phyloP scores from a whole-genome alignment of 2,888 invertebrate species.

The Nemoura dubitans region DNA sequence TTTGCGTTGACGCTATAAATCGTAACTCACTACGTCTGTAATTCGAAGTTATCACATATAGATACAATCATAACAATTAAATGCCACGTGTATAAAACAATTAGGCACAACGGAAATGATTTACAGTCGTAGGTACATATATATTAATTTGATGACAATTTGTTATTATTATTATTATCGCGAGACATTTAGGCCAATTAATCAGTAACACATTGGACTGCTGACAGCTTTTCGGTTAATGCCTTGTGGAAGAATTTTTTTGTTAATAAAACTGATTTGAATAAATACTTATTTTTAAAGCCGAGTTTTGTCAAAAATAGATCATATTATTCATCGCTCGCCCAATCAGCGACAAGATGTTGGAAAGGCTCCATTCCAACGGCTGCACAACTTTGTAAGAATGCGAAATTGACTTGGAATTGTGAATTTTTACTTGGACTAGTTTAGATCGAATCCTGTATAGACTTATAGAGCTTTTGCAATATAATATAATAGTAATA shows the following conservation, averaged over 20 bases:
- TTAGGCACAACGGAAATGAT: slow-evolving; percentile 42
- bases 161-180: slow-evolving; percentile 1
- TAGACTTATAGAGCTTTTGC: background rate
- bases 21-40: background rate
- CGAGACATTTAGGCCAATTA: slow-evolving; percentile 30
- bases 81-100: slow-evolving; percentile 37
- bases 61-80: slow-evolving; percentile 32
- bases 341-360: background rate
- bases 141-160: background rate
- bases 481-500: background rate
- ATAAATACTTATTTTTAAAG: background rate
- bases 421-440: background rate
- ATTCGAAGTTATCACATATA: slow-evolving; percentile 17
- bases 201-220: background rate
- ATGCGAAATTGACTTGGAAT: background rate
- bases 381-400: background rate
- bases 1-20: slow-evolving; percentile 1
- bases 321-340: background rate
- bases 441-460: background rate
- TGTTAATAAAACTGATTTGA: background rate
- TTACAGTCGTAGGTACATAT: background rate
- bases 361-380: background rate
- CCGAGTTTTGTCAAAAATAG: background rate
- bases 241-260: slow-evolving; percentile 18
- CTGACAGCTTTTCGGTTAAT: background rate